Evolutionary conservation across 2,888 invertebrate species (phyloP), one percentile per base, ranked within the genome.

Genomic region (Agonum fuliginosum): DNA sequence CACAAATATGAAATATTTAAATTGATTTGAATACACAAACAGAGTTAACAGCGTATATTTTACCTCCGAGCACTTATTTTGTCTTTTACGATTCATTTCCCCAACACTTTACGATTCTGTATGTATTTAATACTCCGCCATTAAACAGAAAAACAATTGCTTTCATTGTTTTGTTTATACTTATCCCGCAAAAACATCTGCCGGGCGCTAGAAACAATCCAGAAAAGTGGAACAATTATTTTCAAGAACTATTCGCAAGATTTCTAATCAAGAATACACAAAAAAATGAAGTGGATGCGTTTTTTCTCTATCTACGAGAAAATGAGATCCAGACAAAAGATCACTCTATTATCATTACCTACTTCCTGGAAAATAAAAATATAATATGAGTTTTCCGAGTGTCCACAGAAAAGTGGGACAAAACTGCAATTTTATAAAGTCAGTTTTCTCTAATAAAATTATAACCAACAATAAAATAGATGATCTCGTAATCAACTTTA

Each of bases 131-230:
- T 48, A 48, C 48, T 48, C 48, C 48, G 19, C 20, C n/a, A 20
- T 48, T 48, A 48, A 48, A 48, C 19, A 48, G 19, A n/a, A 48
- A 48, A 48, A 48, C 48, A 48, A 48, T 20, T 48, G 20, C 20
- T 48, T 48, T 48, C 20, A 48, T 48, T 48, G 48, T 48, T 48
- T 48, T 48, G 48, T 48, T 20, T 48, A 48, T 48, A 48, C 22
- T 48, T 48, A 48, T 48, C 48, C 20, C 17, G 20, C 20, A 48
- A 48, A 48, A 48, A 48, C 48, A 48, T 48, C 20, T 48, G 48
- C 48, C 10, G 10, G n/a, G 6, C 20, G 10, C 48, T 20, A 48
- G 48, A 17, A 20, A 20, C 20, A 48, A 48, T 48, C 48, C n/a
- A 46, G 1, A 8, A 17, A 17, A 46, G 46, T 14, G 14, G 19